Base-by-base conservation (phyloP, 2,888 invertebrate genomes). In the Erebia palarica region DNA sequence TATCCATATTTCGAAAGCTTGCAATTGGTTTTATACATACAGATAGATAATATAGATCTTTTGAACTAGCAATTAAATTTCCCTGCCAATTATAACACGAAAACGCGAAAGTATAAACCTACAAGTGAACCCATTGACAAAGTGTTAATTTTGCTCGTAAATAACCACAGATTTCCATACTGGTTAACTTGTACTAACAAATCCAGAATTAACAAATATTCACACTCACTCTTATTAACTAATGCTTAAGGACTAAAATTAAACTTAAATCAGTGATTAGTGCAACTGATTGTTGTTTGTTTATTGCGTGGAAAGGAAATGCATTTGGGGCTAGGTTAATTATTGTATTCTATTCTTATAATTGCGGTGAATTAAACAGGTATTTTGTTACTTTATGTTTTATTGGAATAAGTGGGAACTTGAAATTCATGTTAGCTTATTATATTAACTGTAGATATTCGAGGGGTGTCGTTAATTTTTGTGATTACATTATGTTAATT, bases 151-250 rank as follows among this genome's bases (percentile, higher is more conserved):
- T 73, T 69, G 53, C n/a, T 60, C 73, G 76, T 76, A 77, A 71
- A 76, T 74, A 74, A 75, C 65, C 66, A 55, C 47, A 68, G 72
- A 77, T 77, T 77, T 72, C 75, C 76, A 76, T 77, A 76, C 75
- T 44, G 42, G 71, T 65, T 36, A 55, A 60, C 68, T 61, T 44
- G 42, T 53, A 61, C 53, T 55, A 14, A 49, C 21, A 63, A 49
- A 63, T 63, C 18, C 63, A 63, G 47, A 63, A 63, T 61, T 61
- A 14, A 59, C 8, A 21, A 49, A 63, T 55, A 42, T 68, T 68
- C 42, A 18, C 53, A 13, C 36, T 63, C n/a, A 44, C 49, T 51
- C 68, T 60, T 68, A 68, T 61, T 10, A 0, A 1, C 16, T 42
- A 13, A 18, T 14, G 7, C 3, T 42, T 27, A 68, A 9, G 21